Evolutionary conservation across 2,888 invertebrate species (phyloP).

Genomic region (Xestia xanthographa): DNA sequence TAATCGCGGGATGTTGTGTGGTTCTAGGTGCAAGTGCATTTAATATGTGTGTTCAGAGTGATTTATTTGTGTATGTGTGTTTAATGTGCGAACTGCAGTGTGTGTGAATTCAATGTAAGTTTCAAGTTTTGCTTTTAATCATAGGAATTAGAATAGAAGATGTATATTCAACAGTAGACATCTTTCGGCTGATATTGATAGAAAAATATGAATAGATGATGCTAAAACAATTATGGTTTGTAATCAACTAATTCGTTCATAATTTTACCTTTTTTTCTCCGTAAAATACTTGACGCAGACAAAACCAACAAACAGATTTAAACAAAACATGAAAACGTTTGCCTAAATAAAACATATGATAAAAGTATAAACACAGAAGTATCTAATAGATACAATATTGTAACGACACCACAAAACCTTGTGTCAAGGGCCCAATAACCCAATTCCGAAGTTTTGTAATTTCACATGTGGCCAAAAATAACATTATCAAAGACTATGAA

Average conservation of each 20-base stretch:
- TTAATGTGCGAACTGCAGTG: conserved; percentile 29
- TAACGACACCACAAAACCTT: conserved; percentile 59
- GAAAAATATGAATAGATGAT: neutral
- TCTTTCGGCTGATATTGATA: neutral
- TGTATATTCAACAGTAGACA: neutral
- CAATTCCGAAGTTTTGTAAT: conserved; percentile 76
- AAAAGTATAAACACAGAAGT: conserved; percentile 3
- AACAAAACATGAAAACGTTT: neutral
- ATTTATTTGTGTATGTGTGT: conserved; percentile 43
- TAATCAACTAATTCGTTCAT: neutral
- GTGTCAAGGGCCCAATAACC: conserved; percentile 84
- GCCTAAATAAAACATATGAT: neutral
- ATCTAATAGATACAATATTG: conserved; percentile 26
- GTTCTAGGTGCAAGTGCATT: conserved; percentile 46
- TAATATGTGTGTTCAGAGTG: conserved; percentile 50
- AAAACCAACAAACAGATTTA: neutral
- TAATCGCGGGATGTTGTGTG: conserved; percentile 54
- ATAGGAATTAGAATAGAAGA: neutral
- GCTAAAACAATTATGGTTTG: neutral
- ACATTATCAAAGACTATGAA: conserved; percentile 44
- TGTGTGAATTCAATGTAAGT: conserved; percentile 63
- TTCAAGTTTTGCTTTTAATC: conserved; percentile 7
- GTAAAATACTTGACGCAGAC: neutral
- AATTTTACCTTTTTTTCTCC: neutral
- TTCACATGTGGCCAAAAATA: conserved; percentile 70